Evolutionary conservation across 2,113 vertebrate species (phyloP).

Genomic region (Lathamus discolor): DNA sequence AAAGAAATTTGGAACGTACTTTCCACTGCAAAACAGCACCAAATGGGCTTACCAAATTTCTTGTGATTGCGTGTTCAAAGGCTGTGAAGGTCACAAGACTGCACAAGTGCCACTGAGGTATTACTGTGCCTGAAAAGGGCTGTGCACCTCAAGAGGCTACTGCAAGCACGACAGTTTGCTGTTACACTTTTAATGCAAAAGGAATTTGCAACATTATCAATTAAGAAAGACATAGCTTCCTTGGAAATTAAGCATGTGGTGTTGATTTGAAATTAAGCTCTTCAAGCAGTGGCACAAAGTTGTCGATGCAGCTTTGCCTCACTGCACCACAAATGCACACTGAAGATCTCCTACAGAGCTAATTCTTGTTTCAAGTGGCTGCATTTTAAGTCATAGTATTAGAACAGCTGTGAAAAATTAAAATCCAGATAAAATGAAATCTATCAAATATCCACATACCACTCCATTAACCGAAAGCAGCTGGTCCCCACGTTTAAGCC

Average conservation of each 20-base stretch:
- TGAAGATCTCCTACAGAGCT: background rate
- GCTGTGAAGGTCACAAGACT: background rate
- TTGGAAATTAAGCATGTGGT: background rate
- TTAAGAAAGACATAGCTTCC: background rate
- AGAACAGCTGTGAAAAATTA: slow-evolving; percentile 16
- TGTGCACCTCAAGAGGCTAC: background rate
- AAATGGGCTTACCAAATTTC: background rate
- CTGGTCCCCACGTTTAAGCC: slow-evolving; percentile 98
- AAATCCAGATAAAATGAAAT: background rate
- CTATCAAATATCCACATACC: slow-evolving; percentile 79
- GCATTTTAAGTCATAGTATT: background rate
- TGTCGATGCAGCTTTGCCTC: background rate
- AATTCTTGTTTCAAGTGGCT: background rate
- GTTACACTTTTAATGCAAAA: background rate
- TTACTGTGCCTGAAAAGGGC: background rate
- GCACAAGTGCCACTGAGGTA: background rate
- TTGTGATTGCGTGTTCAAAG: background rate
- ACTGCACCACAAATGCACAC: background rate
- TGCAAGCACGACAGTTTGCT: background rate
- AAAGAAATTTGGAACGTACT: background rate
- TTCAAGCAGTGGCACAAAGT: background rate
- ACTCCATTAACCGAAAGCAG: slow-evolving; percentile 97
- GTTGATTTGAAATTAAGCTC: background rate
- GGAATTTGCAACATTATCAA: background rate
- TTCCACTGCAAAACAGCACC: background rate